Conservation (phyloP, 2,888 invertebrate species). For the Dione juno region DNA sequence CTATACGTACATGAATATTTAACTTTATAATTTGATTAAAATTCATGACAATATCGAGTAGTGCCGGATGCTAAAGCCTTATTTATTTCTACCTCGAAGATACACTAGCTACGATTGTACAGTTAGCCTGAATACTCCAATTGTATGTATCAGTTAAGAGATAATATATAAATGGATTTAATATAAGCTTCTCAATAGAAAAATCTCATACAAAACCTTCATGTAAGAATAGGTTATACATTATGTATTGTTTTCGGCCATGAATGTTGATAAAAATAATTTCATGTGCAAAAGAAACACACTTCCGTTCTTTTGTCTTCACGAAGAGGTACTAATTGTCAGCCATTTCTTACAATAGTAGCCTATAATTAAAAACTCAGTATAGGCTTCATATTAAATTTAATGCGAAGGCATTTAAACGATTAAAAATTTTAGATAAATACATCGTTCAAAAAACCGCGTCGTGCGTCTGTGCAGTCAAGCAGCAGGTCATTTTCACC, state of each 20-base stretch:
- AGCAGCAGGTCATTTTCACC: slow-evolving; percentile 75
- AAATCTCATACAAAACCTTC: slow-evolving; percentile 44
- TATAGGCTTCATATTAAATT: neutral
- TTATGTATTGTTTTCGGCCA: slow-evolving; percentile 53
- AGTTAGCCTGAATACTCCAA: slow-evolving; percentile 19
- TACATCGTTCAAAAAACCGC: slow-evolving; percentile 28
- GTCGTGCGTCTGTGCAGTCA: slow-evolving; percentile 58
- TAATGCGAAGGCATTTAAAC: slow-evolving; percentile 19
- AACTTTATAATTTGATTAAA: neutral
- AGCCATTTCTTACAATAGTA: slow-evolving; percentile 47
- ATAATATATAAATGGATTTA: slow-evolving; percentile 23
- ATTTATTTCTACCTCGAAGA: neutral
- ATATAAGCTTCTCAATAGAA: slow-evolving; percentile 13
- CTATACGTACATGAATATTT: neutral
- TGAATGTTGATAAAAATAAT: slow-evolving; percentile 58
- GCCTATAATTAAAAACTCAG: neutral
- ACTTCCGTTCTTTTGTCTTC: slow-evolving; percentile 63
- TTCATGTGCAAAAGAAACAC: slow-evolving; percentile 49
- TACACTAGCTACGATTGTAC: neutral
- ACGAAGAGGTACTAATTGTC: slow-evolving; percentile 52
- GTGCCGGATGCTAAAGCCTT: slow-evolving; percentile 20
- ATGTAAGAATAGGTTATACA: slow-evolving; percentile 49
- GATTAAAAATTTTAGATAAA: slow-evolving; percentile 23
- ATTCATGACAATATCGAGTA: neutral
- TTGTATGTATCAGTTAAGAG: slow-evolving; percentile 12